Base-by-base conservation (phyloP, 2,888 invertebrate species). In the Ichneumoninae sp. region DNA sequence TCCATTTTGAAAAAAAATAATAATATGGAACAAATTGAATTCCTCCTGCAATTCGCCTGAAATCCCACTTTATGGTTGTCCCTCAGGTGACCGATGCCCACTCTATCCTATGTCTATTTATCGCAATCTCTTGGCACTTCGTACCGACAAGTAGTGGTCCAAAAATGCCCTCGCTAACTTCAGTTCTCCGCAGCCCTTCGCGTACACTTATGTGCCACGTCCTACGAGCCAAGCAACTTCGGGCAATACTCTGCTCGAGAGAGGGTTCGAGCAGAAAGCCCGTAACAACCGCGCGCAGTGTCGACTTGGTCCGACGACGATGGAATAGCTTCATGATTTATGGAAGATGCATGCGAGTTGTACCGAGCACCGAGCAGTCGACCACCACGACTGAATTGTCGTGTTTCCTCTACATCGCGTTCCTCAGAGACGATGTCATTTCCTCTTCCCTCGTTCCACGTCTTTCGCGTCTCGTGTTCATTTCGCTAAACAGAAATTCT, bases 321-420 rank as follows among this genome's bases (percentile, higher is more conserved):
- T 36, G 76, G 82, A 86, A 87, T 88, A 77, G 85, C 85, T 88
- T 87, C 86, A 89, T 89, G 89, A 89, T 89, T 89, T 89, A 89
- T 89, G 88, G 88, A 89, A 81, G 89, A 89, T 88, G 88, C 89
- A 81, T 68, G 66, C 66, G 73, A 81, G 66, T 83, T 68, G 75
- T 63, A 50, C 26, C 50, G 50, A 16, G 52, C 22, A 22, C 70
- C 69, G 63, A 33, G 69, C 76, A 57, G 87, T 88, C 86, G 81
- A 86, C 69, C 87, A 86, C 88, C 88, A 83, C 86, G 83, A 78
- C 50, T 83, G 89, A 88, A 88, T 87, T 88, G 84, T 86, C 87
- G 84, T 63, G 33, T 87, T 87, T 76, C 73, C 80, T 47, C 44
- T n/a, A 71, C 71, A 71, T 44, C 50, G 66, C 22, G 50, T 47